Conservation (phyloP, 2,113 vertebrate species). For the Dascyllus trimaculatus region DNA sequence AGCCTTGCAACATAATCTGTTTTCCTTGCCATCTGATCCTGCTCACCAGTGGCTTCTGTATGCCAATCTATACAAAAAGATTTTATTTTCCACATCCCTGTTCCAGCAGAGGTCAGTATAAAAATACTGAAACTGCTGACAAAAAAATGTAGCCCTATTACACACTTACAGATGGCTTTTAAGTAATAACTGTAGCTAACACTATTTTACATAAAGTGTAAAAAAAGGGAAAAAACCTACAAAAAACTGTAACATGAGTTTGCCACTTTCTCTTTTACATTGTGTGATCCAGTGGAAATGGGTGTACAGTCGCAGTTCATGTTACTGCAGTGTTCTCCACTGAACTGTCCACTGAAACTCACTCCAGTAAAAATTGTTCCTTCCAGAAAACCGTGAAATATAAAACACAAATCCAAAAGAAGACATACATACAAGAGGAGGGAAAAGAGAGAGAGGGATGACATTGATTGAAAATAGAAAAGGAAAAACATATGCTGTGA, state of each 20-base stretch:
- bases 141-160: too few relatives aligned
- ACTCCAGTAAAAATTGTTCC: constrained; percentile 18
- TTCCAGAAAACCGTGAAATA: constrained; percentile 50
- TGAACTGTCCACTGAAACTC: constrained; percentile 1
- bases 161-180: neutral
- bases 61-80: constrained; percentile 69
- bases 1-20: constrained; percentile 72
- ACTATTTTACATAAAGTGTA: neutral
- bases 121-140: too few relatives aligned
- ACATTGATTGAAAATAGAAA: constrained; percentile 24
- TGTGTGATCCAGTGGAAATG: neutral
- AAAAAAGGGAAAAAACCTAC: neutral
- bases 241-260: too few relatives aligned
- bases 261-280: too few relatives aligned
- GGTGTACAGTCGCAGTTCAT: constrained; percentile 26
- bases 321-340: constrained; percentile 19
- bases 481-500: constrained; percentile 37
- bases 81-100: constrained; percentile 40
- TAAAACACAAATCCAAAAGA: constrained; percentile 30
- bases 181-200: neutral
- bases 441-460: constrained; percentile 10
- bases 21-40: constrained; percentile 76
- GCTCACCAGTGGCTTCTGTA: constrained; percentile 44
- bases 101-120: constrained; percentile 26
- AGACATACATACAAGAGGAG: neutral